These are phyloP conservation scores for Heterohyrax brucei DNA, from an alignment of 2,797 vertebrate species.

Conservation along the genomic window DNA sequence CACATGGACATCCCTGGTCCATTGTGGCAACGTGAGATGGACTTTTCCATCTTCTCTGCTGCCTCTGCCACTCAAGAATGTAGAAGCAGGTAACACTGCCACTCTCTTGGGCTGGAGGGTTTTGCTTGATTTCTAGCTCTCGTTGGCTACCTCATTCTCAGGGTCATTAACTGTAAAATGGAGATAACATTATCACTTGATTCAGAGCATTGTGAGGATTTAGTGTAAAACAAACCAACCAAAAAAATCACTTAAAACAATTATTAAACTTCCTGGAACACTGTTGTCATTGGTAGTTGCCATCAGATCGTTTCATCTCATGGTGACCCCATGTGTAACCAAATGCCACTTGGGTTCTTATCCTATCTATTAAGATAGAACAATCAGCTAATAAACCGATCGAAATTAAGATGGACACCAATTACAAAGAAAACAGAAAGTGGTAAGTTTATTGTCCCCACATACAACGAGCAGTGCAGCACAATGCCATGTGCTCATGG, in stretches of 20 bases:
- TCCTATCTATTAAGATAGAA: no score
- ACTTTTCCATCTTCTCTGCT: not conserved
- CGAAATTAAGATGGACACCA: no score
- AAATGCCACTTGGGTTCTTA: no score
- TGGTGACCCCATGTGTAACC: no score
- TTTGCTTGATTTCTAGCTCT: not conserved
- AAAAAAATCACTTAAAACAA: not conserved
- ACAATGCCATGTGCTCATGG: no score
- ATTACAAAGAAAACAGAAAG: no score
- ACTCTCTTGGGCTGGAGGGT: not conserved
- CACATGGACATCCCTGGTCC: fast-evolving
- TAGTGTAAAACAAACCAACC: not conserved
- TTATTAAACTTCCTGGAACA: not conserved
- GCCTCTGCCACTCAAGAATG: not conserved
- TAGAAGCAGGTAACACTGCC: not conserved
- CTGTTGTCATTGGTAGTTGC: no score
- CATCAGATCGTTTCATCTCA: no score
- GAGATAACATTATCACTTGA: not conserved
- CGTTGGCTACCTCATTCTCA: not conserved
- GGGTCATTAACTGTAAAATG: not conserved
- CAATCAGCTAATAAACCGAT: no score
- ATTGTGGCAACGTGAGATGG: fast-evolving
- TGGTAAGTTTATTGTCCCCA: no score
- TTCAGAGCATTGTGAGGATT: not conserved
- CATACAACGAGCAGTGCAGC: no score